Conservation (phyloP, 2,888 invertebrate genomes). For the Andrena camellia region DNA sequence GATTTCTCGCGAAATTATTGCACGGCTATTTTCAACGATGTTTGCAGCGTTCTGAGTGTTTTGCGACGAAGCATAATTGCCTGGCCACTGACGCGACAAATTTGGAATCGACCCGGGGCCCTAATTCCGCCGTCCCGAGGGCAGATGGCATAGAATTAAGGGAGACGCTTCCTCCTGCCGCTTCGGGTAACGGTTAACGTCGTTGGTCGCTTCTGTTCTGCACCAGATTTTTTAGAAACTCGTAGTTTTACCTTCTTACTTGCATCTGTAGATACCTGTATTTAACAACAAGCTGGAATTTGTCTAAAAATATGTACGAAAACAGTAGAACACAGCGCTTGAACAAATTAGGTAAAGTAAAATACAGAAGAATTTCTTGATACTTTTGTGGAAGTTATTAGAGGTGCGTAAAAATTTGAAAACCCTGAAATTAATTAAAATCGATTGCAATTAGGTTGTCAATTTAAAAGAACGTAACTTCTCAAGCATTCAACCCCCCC, state of each 20-base stretch:
- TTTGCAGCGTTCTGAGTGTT: conserved; percentile 45
- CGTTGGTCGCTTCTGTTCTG: no score
- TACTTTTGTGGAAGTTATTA: no score
- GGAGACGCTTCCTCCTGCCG: neutral
- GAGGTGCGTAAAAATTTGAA: neutral
- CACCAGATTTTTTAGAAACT: neutral
- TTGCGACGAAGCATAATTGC: conserved; percentile 71
- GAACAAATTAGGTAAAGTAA: no score
- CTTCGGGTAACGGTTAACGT: neutral
- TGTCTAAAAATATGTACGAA: no score
- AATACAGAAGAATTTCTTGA: no score
- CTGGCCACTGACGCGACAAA: conserved; percentile 74
- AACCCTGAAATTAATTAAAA: conserved; percentile 6
- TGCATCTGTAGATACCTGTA: no score
- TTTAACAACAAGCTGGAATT: no score
- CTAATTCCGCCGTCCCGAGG: conserved; percentile 72
- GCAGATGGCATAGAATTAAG: conserved; percentile 67
- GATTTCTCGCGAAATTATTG: neutral
- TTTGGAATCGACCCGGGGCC: conserved; percentile 71
- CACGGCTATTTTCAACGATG: conserved; percentile 21
- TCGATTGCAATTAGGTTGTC: neutral
- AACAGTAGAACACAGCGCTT: no score
- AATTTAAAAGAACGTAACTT: conserved; percentile 11
- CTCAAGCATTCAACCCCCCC: neutral
- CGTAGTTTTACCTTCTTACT: no score